A percentile compares a stretch with the other conserved stretches of the same genome.
These are phyloP conservation scores for Brachionus manjavacas DNA, from an alignment of 1,140 invertebrate genomes.

Conservation along the genomic window DNA sequence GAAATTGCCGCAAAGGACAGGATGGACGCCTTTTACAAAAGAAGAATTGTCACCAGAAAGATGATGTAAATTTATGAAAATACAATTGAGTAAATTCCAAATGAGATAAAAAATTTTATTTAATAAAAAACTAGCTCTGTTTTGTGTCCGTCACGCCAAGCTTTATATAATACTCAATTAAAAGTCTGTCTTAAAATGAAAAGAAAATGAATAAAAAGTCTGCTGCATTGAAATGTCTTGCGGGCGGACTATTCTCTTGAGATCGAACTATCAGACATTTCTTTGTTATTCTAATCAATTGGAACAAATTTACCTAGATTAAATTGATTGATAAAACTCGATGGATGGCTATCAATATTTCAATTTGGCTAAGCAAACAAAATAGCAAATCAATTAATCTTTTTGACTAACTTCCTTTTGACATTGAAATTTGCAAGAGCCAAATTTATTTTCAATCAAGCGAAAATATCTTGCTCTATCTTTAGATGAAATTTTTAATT, in stretches of 20 bases:
- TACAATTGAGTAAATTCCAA: no score
- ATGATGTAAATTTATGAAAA: no score
- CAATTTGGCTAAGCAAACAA: background rate
- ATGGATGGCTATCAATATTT: background rate
- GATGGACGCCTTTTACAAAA: no score
- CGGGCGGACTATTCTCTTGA: background rate
- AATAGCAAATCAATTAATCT: conserved; percentile 9
- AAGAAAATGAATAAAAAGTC: background rate
- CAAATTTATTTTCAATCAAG: background rate
- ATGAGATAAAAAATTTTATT: background rate
- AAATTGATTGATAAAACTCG: background rate
- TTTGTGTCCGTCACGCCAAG: background rate
- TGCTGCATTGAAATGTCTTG: background rate
- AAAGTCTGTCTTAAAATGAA: background rate
- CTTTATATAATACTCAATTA: background rate
- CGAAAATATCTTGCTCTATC: background rate
- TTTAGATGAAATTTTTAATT: background rate
- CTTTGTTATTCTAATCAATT: conserved; percentile 4
- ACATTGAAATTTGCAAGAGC: conserved; percentile 1
- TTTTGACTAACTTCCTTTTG: conserved; percentile 6
- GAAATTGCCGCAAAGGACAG: no score
- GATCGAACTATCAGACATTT: conserved; percentile 12
- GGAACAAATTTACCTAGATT: background rate
- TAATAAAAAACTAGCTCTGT: background rate
- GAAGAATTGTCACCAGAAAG: no score